Evolutionary conservation across 2,888 invertebrate species (phyloP).

Genomic region (Hemaris fuciformis): DNA sequence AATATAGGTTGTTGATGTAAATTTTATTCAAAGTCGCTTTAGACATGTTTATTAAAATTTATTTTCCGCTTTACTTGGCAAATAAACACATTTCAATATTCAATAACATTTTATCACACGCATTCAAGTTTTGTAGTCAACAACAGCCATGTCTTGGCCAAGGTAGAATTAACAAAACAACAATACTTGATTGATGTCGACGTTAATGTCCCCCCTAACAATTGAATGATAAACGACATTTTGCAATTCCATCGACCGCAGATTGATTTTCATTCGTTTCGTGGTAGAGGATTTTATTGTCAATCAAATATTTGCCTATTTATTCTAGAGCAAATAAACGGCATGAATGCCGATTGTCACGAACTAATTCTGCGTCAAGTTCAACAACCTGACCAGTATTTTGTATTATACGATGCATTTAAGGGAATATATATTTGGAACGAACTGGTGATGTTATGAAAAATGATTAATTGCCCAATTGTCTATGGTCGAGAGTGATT

Average conservation of each 20-base stretch:
- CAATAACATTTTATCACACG: not conserved
- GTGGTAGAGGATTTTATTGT: constrained; percentile 50
- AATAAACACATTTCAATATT: constrained; percentile 10
- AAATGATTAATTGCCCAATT: constrained; percentile 14
- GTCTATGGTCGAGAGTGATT: constrained; percentile 34
- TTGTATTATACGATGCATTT: not conserved
- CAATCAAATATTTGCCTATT: constrained; percentile 36
- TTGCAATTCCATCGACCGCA: constrained; percentile 50
- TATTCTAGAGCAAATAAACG: constrained; percentile 18
- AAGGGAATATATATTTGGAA: not conserved
- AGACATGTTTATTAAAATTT: not conserved
- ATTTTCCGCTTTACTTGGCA: not conserved
- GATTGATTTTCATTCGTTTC: constrained; percentile 52
- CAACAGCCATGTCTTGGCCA: constrained; percentile 26
- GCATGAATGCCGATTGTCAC: constrained; percentile 13
- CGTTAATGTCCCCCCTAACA: constrained; percentile 55
- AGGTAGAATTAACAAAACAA: constrained; percentile 36
- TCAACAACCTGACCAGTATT: not conserved
- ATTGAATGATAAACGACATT: constrained; percentile 71
- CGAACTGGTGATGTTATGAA: not conserved
- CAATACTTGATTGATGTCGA: constrained; percentile 56
- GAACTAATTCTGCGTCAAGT: constrained; percentile 9
- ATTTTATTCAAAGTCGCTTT: no score
- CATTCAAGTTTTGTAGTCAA: constrained; percentile 21
- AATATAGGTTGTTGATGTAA: no score